A percentile compares a stretch with the other conserved stretches of the same genome.
Conservation (phyloP, 2,113 vertebrate species). For the Xyrauchen texanus region DNA sequence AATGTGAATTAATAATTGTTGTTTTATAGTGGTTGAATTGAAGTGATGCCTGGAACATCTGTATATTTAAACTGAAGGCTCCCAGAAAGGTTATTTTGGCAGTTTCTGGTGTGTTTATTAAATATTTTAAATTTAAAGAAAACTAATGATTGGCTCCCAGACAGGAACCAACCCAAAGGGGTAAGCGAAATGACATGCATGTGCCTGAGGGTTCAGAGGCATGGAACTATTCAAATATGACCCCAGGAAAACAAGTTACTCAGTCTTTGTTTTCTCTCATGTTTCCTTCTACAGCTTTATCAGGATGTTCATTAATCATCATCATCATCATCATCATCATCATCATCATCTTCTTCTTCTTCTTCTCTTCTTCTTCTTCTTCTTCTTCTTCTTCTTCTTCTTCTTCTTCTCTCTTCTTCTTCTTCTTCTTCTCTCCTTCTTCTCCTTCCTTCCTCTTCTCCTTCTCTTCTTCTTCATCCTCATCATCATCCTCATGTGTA, state of each 20-base stretch:
- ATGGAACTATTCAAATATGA: not conserved
- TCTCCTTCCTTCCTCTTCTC: too few species aligned
- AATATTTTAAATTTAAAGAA: constrained; percentile 45
- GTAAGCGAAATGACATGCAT: not conserved
- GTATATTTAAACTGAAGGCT: constrained; percentile 27
- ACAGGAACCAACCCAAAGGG: constrained; percentile 1
- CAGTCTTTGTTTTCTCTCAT: not conserved
- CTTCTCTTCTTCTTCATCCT: too few species aligned
- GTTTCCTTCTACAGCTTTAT: not conserved
- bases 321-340: too few species aligned
- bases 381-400: too few species aligned
- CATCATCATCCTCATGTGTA: too few species aligned
- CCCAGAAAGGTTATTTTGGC: constrained; percentile 42
- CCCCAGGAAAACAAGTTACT: not conserved
- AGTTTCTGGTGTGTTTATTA: constrained; percentile 43
- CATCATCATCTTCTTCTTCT: too few species aligned
- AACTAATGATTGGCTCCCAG: constrained; percentile 31
- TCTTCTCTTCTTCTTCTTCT: too few species aligned
- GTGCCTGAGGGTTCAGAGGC: not conserved
- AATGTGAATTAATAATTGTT: constrained; percentile 18
- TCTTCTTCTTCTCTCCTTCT: too few species aligned
- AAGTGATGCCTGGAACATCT: constrained; percentile 44
- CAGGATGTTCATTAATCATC: not conserved
- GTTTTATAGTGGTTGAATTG: constrained; percentile 40
- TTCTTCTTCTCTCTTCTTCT: too few species aligned